Evolutionary conservation across 1,140 invertebrate genomes (phyloP).

Genomic region (Scaptomyza hsui): DNA sequence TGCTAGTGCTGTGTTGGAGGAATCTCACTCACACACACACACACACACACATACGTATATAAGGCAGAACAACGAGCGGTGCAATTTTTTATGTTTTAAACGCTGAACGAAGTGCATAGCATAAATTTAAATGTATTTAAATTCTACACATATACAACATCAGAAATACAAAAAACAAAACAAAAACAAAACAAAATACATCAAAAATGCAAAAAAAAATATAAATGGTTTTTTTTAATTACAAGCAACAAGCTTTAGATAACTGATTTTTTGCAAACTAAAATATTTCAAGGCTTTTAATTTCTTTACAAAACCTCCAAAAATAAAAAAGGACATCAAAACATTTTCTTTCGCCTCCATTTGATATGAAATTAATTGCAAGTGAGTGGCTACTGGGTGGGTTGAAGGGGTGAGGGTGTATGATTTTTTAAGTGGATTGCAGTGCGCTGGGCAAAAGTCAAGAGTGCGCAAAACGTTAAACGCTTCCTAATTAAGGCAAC

Average conservation of each 20-base stretch:
- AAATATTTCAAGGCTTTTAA: neutral
- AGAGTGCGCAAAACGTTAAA: constrained; percentile 59
- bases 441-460: constrained; percentile 42
- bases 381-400: constrained; percentile 1
- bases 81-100: constrained; percentile 81
- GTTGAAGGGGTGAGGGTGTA: neutral
- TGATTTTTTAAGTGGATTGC: neutral
- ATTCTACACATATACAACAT: constrained; percentile 67
- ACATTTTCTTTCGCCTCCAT: constrained; percentile 27
- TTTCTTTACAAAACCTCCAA: constrained; percentile 2
- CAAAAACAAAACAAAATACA: constrained; percentile 34
- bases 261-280: neutral
- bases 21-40: constrained; percentile 13
- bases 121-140: constrained; percentile 82
- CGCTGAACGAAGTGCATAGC: constrained; percentile 78
- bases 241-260: constrained; percentile 34
- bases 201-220: constrained; percentile 30
- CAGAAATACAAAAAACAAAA: constrained; percentile 37
- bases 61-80: constrained; percentile 73
- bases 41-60: neutral
- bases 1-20: neutral
- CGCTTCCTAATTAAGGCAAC: constrained; percentile 73
- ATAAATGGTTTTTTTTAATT: too few relatives aligned
- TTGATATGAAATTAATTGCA: constrained; percentile 57
- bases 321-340: neutral